A percentile compares a stretch with the other conserved stretches of the same genome.
Evolutionary conservation across 2,113 vertebrate genomes (phyloP).

Genomic region (Apodemus sylvaticus): DNA sequence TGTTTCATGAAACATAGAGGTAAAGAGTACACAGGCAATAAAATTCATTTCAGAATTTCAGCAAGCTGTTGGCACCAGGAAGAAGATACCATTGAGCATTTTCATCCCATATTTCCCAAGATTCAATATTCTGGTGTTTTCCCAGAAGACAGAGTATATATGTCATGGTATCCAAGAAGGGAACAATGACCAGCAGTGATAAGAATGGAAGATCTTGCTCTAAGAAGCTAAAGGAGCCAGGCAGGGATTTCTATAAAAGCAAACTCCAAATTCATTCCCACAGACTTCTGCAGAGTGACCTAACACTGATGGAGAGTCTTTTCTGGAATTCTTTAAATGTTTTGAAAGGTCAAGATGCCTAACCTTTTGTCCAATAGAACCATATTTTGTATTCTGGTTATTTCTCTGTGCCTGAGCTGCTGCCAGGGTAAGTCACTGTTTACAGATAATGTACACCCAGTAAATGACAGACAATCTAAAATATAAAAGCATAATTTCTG

Average conservation of each 20-base stretch:
- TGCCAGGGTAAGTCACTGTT: not conserved
- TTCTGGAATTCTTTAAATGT: not conserved
- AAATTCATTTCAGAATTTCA: slow-evolving; percentile 41
- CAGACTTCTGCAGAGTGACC: not conserved
- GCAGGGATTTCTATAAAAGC: not conserved
- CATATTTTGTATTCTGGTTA: not conserved
- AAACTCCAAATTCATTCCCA: not conserved
- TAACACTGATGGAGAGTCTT: not conserved
- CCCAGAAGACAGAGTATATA: not conserved
- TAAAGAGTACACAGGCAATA: not conserved
- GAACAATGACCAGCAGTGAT: not conserved
- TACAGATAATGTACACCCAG: not conserved
- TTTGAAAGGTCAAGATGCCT: not conserved
- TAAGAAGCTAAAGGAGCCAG: not conserved
- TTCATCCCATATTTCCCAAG: slow-evolving; percentile 4
- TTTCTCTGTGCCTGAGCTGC: not conserved
- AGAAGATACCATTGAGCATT: not conserved
- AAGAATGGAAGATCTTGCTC: not conserved
- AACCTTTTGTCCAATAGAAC: fast-evolving
- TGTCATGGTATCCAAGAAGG: not conserved
- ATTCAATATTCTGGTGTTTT: not conserved
- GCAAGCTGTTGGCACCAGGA: not conserved
- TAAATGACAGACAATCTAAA: not conserved
- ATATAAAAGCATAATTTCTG: slow-evolving; percentile 5
- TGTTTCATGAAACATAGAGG: not conserved